A percentile compares a stretch with the other conserved stretches of the same genome.
Evolutionary conservation across 2,888 invertebrate genomes (phyloP).

Genomic region (Thymelicus sylvestris): DNA sequence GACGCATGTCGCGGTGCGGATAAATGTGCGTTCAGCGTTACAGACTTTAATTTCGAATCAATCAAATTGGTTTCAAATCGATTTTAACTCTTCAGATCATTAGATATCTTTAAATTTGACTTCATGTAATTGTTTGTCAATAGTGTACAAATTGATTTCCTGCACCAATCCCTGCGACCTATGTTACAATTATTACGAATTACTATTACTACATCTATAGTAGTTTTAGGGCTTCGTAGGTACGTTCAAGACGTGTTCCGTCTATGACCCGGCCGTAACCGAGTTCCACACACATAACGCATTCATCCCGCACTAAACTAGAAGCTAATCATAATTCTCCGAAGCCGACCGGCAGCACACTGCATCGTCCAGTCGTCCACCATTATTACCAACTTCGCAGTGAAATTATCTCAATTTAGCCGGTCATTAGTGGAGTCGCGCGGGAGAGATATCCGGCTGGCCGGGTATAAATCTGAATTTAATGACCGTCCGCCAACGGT

Average conservation of each 20-base stretch:
- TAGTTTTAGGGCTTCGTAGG: too few species aligned
- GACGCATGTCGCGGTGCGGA: too few species aligned
- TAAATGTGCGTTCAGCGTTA: too few species aligned
- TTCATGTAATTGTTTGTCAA: too few species aligned
- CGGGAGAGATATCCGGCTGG: constrained; percentile 81
- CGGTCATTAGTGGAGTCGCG: constrained; percentile 83
- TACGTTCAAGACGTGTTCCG: too few species aligned
- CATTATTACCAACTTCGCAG: constrained; percentile 37
- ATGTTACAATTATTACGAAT: too few species aligned
- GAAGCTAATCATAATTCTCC: constrained; percentile 31
- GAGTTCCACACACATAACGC: not conserved
- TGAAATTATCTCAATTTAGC: constrained; percentile 84
- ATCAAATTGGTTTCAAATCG: too few species aligned
- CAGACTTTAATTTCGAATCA: too few species aligned
- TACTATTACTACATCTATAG: too few species aligned
- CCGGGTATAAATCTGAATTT: constrained; percentile 81
- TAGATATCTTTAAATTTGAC: too few species aligned
- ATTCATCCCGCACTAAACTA: constrained; percentile 8
- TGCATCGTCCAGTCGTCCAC: constrained; percentile 29
- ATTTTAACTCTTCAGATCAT: too few species aligned
- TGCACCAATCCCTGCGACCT: not conserved
- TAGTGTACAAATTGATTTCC: not conserved
- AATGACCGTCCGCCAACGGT: constrained; percentile 43
- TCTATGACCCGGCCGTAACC: too few species aligned
- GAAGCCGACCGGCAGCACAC: constrained; percentile 42